Conservation (phyloP, 2,888 invertebrate genomes). For the Sarcophaga rosellei region DNA sequence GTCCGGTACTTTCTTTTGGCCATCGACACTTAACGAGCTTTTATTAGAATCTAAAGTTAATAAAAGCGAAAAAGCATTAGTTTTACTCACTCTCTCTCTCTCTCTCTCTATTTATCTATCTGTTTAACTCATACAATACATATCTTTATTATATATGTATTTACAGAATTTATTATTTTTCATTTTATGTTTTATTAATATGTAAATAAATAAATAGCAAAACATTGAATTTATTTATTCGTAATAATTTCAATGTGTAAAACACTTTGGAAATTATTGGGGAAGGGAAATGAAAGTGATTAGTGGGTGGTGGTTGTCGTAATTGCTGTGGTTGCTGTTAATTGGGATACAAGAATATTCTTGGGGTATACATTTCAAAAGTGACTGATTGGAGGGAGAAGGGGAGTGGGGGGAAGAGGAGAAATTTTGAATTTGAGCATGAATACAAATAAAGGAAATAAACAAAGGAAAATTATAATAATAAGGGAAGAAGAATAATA, state of each 20-base stretch:
- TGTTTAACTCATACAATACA: not conserved
- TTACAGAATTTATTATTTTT: not conserved
- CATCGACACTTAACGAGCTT: constrained; percentile 78
- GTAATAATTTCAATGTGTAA: no score
- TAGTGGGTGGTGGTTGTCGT: not conserved
- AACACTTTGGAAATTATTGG: not conserved
- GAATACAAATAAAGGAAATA: constrained; percentile 22
- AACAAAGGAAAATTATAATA: not conserved
- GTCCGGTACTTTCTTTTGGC: constrained; percentile 82
- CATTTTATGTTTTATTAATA: not conserved
- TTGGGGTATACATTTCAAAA: not conserved
- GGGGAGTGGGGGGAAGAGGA: not conserved
- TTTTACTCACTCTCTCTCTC: not conserved
- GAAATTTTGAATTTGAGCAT: constrained; percentile 53
- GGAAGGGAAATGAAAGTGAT: not conserved
- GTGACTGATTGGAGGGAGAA: not conserved
- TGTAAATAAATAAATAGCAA: not conserved
- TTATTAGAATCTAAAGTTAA: constrained; percentile 76
- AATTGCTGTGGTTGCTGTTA: constrained; percentile 3
- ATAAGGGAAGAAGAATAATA: not conserved
- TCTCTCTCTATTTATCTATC: not conserved
- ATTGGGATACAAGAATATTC: not conserved
- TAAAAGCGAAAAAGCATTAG: not conserved
- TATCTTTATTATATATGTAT: no score
- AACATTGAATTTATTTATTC: no score